Evolutionary conservation across 2,113 vertebrate species (phyloP), one percentile per base, ranked within the genome.

Genomic region (Atherinomorus stipes): DNA sequence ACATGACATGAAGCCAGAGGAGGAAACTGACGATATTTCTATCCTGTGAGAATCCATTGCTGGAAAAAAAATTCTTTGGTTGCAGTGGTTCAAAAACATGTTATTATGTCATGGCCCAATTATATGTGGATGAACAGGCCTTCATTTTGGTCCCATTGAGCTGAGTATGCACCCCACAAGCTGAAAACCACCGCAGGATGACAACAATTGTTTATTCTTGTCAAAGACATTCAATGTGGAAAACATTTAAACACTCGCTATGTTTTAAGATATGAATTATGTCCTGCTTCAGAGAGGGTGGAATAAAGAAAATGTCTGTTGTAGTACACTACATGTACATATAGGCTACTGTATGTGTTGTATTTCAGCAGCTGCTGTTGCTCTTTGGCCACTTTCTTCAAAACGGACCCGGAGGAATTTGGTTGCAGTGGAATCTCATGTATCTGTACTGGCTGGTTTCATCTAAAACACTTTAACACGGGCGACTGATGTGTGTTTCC

Each of bases 21-120:
- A 71, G 52, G 71, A 69, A 66, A 74, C 4, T 31, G 64, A 63
- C 53, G 67, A 74, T 79, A 44, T 64, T 61, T 60, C 64, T 70
- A 21, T 67, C 4, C 44, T 68, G 80, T 87, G 83, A 71, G 75
- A 86, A 79, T 72, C 34, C 25, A 2, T 7, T 40, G 66, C 80
- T 50, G 75, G 5, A 74, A 64, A 56, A 73, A 80, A 89, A 78
- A 42, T 11, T 75, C 79, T 88, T 71, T 54, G 86, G 84, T 72
- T 49, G 77, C 49, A 68, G 88, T 40, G 86, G 78, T 74, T 87
- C 64, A 64, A 59, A 92, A 92, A 88, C 87, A 76, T 85, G 85
- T 87, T 59, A 93, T 92, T 93, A 90, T 42, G 68, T 57, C 56
- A 72, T 81, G 86, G 86, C 73, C 71, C 71, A 67, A 85, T 90